phyloP scores from a whole-genome alignment of 2,113 vertebrate species.

The Cheilinus undulatus region DNA sequence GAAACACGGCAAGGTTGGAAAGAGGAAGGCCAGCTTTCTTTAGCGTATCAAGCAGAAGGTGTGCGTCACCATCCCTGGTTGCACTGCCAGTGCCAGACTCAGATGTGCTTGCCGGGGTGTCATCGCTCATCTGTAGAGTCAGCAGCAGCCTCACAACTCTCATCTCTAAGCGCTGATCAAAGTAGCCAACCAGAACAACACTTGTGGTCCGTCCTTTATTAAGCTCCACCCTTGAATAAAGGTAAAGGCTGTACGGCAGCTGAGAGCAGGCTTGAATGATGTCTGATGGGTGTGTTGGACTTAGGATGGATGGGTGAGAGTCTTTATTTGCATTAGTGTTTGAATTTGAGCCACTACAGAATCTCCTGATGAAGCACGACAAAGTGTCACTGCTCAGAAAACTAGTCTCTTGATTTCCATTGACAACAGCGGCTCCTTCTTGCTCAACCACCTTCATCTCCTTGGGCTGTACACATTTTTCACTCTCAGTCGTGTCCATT shows the following conservation, averaged over 20 bases:
- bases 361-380: conserved; percentile 49
- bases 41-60: conserved; percentile 50
- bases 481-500: neutral
- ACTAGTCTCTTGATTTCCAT: no score
- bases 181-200: conserved; percentile 75
- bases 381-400: neutral
- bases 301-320: conserved; percentile 18
- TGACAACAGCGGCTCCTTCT: neutral
- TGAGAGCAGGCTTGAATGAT: conserved; percentile 31
- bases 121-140: conserved; percentile 43
- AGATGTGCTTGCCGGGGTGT: conserved; percentile 1
- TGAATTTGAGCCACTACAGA: neutral
- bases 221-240: conserved; percentile 67
- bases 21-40: conserved; percentile 42
- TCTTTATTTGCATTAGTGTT: neutral
- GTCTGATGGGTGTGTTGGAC: conserved; percentile 28
- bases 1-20: conserved; percentile 67
- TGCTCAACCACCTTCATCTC: neutral
- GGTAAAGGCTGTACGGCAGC: conserved; percentile 76
- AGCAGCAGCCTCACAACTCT: conserved; percentile 64
- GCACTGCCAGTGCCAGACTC: fast-evolving
- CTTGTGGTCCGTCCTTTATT: conserved; percentile 21
- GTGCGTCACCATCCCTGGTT: neutral
- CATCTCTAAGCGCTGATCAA: conserved; percentile 50
- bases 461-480: neutral